Conservation (phyloP, 2,888 invertebrate genomes). For the Dilophus febrilis region DNA sequence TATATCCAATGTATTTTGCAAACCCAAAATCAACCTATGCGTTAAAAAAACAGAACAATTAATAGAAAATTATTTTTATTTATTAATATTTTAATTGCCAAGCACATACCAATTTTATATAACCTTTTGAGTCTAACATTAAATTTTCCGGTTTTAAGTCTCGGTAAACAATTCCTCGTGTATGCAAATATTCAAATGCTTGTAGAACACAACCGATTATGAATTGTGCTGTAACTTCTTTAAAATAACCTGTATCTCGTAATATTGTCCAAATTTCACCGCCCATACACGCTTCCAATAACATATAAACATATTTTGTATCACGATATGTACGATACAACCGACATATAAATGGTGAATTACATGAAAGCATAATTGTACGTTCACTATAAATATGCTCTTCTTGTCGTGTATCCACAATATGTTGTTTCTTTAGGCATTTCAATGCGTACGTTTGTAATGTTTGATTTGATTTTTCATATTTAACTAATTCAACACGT, state of each 20-base stretch:
- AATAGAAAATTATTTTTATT: no score
- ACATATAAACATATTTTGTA: conserved; percentile 79
- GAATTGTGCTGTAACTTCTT: conserved; percentile 68
- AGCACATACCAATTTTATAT: conserved; percentile 62
- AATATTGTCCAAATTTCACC: conserved; percentile 90
- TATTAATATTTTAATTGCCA: no score
- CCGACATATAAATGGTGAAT: conserved; percentile 36
- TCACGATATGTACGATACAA: conserved; percentile 82
- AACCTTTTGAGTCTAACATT: conserved; percentile 67
- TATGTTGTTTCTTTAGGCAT: conserved; percentile 76
- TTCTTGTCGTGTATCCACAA: conserved; percentile 76
- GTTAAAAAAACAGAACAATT: conserved; percentile 11
- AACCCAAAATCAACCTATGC: conserved; percentile 85
- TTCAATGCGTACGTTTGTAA: conserved; percentile 60
- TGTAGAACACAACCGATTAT: conserved; percentile 86
- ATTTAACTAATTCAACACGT: conserved; percentile 62
- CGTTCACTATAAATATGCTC: conserved; percentile 81
- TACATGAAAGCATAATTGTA: conserved; percentile 59
- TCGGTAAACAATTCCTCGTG: conserved; percentile 65
- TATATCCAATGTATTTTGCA: conserved; percentile 65
- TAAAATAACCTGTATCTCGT: conserved; percentile 67
- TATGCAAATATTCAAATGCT: conserved; percentile 80
- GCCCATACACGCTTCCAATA: conserved; percentile 87
- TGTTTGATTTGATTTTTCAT: conserved; percentile 33
- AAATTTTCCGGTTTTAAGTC: conserved; percentile 93